These are phyloP conservation scores for Mechanitis messenoides DNA, from an alignment of 2,888 invertebrate genomes.

Conservation along the genomic window DNA sequence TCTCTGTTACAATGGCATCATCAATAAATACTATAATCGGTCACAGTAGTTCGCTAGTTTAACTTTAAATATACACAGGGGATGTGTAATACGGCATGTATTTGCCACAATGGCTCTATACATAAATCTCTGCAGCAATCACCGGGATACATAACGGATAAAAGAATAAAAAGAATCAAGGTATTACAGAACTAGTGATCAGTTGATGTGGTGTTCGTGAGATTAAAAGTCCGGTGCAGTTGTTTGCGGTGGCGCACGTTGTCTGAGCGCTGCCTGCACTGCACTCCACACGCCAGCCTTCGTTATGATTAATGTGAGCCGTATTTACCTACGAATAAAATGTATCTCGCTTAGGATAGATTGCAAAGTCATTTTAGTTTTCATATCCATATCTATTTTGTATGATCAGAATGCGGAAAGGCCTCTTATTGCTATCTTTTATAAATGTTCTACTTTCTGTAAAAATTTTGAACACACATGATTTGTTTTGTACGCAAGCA, in stretches of 20 bases:
- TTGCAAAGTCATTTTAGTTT: constrained; percentile 56
- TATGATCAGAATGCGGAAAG: constrained; percentile 48
- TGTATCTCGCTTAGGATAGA: constrained; percentile 30
- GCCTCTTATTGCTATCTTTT: constrained; percentile 32
- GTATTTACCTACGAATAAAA: constrained; percentile 43
- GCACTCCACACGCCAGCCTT: constrained; percentile 46
- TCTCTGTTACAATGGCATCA: not conserved
- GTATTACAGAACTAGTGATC: constrained; percentile 28
- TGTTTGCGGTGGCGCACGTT: constrained; percentile 51
- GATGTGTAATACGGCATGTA: constrained; percentile 14
- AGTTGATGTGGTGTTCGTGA: constrained; percentile 43
- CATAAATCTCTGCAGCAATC: constrained; percentile 12
- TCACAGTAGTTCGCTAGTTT: constrained; percentile 17
- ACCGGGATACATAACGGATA: constrained; percentile 1
- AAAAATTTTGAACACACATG: not conserved
- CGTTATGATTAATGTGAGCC: constrained; percentile 62
- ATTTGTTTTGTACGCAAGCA: constrained; percentile 8
- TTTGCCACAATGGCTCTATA: constrained; percentile 16
- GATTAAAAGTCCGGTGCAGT: constrained; percentile 68
- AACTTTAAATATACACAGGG: constrained; percentile 20
- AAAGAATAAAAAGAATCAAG: constrained; percentile 20
- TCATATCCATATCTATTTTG: constrained; percentile 55
- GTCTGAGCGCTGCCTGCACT: constrained; percentile 47
- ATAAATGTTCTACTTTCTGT: too few relatives aligned
- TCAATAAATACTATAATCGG: constrained; percentile 21